phyloP scores from a whole-genome alignment of 2,797 vertebrate species.

The Pogonophryne albipinna region DNA sequence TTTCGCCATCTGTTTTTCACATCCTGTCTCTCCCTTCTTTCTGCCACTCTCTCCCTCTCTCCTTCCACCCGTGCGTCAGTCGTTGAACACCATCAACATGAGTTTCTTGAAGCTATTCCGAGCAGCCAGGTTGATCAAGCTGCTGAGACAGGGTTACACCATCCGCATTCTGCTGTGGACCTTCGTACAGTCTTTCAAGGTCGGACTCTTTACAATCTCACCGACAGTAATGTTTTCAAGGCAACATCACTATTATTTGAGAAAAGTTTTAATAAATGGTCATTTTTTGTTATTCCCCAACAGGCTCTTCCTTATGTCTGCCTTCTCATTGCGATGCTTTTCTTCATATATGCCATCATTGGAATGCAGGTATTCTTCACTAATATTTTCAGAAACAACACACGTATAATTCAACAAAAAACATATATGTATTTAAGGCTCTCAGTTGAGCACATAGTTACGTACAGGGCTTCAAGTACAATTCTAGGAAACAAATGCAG shows the following conservation, averaged over 20 bases:
- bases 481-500: not conserved
- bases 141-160: conserved; percentile 97
- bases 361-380: conserved; percentile 93
- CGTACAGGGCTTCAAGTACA: not conserved
- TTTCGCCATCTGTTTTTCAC: conserved; percentile 69
- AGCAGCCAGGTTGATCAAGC: conserved; percentile 96
- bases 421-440: not conserved
- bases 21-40: conserved; percentile 61
- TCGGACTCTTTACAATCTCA: conserved; percentile 60
- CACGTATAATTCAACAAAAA: too few species aligned
- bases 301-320: conserved; percentile 99
- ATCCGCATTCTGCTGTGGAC: conserved; percentile 99
- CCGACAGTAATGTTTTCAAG: not conserved
- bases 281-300: conserved; percentile 60
- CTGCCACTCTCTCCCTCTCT: conserved; percentile 52
- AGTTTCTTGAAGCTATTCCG: conserved; percentile 99
- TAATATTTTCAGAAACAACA: not conserved
- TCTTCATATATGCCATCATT: conserved; percentile 99
- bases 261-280: conserved; percentile 7
- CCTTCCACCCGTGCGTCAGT: conserved; percentile 77
- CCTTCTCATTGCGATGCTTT: conserved; percentile 98
- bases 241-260: not conserved
- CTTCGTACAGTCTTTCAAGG: conserved; percentile 99
- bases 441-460: not conserved
- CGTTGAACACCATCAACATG: conserved; percentile 98